Evolutionary conservation across 1,140 invertebrate species (phyloP).

Genomic region (Caligus rogercresseyi): DNA sequence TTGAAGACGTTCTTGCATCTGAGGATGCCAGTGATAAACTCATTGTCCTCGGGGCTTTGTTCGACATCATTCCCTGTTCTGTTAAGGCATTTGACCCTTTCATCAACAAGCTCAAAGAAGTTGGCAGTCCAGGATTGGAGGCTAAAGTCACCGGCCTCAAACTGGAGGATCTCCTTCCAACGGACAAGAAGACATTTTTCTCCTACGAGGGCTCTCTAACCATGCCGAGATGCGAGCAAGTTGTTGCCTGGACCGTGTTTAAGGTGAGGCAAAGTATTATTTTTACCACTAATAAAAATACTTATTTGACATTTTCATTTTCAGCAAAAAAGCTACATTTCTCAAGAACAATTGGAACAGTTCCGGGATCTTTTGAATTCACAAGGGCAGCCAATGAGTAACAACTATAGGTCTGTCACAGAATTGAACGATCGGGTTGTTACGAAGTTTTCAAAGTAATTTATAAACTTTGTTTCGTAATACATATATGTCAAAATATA

Average conservation of each 20-base stretch:
- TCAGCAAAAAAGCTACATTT: no score
- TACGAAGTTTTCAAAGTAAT: no score
- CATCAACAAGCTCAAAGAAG: neutral
- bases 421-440: no score
- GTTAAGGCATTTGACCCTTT: neutral
- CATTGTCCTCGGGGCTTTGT: neutral
- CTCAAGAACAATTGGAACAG: no score
- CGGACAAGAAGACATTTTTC: constrained; percentile 39
- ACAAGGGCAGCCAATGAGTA: no score
- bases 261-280: no score
- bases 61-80: neutral
- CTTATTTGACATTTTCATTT: no score
- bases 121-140: neutral
- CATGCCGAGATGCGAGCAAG: constrained; percentile 38
- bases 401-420: no score
- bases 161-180: neutral
- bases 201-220: constrained; percentile 45
- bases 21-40: constrained; percentile 7
- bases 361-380: no score
- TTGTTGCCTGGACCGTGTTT: constrained; percentile 38
- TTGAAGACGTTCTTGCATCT: constrained; percentile 32
- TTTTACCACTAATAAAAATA: no score
- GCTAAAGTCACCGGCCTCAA: neutral
- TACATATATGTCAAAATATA: no score
- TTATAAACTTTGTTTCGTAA: no score